phyloP scores from a whole-genome alignment of 2,113 vertebrate species.

The Catharus minimus region DNA sequence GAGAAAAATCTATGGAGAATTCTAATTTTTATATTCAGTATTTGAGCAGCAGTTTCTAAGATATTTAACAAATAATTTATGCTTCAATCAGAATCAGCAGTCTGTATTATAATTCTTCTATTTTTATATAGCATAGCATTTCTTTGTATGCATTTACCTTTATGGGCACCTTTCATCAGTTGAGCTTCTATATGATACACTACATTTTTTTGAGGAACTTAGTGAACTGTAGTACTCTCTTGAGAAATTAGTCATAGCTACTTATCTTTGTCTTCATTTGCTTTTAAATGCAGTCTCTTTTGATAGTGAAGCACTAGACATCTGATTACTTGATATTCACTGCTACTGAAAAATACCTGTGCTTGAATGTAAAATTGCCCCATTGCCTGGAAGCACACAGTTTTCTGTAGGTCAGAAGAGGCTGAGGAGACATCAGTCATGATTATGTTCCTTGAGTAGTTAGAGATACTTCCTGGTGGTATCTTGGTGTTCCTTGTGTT shows the following conservation, averaged over 20 bases:
- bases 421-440: neutral
- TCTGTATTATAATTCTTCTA: neutral
- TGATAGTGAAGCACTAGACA: constrained; percentile 6
- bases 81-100: neutral
- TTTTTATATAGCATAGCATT: neutral
- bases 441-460: neutral
- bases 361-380: neutral
- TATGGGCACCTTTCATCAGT: neutral
- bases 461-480: neutral
- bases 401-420: neutral
- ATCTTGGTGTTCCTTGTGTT: neutral
- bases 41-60: neutral
- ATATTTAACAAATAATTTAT: neutral
- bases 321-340: neutral
- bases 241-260: constrained; percentile 42
- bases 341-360: neutral
- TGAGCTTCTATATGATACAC: neutral
- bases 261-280: constrained; percentile 29
- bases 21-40: neutral
- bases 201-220: neutral
- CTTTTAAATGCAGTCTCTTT: constrained; percentile 31
- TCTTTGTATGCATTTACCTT: neutral
- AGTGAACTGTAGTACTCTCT: neutral
- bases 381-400: neutral
- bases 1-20: neutral